Evolutionary conservation across 2,888 invertebrate species (phyloP).

Genomic region (Apodemia mormo): DNA sequence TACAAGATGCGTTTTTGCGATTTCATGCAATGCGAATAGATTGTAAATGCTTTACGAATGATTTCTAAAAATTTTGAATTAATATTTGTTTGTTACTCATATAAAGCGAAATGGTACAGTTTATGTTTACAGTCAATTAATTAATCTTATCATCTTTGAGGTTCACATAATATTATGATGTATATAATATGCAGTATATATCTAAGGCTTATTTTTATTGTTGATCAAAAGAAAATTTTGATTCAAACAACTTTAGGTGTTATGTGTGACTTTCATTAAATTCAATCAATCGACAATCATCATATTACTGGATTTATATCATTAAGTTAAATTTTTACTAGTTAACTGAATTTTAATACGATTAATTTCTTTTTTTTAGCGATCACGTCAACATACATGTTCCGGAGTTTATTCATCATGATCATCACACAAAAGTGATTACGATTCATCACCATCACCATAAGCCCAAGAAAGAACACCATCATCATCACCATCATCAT

Average conservation of each 20-base stretch:
- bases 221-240: not conserved
- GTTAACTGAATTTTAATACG: not conserved
- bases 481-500: constrained; percentile 73
- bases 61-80: not conserved
- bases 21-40: not conserved
- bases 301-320: too few relatives aligned
- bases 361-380: constrained; percentile 63
- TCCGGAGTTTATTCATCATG: constrained; percentile 82
- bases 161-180: not conserved
- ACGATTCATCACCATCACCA: constrained; percentile 80
- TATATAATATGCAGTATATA: not conserved
- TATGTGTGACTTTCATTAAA: too few relatives aligned
- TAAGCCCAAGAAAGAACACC: constrained; percentile 73
- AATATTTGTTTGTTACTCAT: not conserved
- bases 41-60: too few relatives aligned
- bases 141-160: not conserved
- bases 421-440: constrained; percentile 82
- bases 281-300: too few relatives aligned
- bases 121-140: not conserved
- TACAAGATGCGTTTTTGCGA: not conserved
- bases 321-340: too few relatives aligned
- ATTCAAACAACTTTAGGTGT: too few relatives aligned
- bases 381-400: constrained; percentile 81
- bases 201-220: too few relatives aligned
- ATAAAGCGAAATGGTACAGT: not conserved